Evolutionary conservation across 2,113 vertebrate genomes (phyloP), one percentile per base, ranked within the genome.

Genomic region (Pogona vitticeps): DNA sequence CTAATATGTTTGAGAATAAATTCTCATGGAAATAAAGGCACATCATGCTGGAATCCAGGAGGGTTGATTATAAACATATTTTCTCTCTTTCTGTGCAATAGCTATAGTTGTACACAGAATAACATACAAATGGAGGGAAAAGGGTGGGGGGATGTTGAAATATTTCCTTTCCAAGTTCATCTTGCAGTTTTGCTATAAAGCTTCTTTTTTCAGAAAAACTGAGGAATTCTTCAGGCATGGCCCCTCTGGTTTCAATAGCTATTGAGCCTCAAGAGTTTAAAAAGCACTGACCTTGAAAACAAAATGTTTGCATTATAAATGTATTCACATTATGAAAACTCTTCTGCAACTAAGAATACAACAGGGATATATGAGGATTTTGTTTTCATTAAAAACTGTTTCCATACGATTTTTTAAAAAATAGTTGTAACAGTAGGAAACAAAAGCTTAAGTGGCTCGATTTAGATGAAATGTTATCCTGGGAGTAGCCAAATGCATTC

Each of bases 271-370:
- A 86, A 92, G 94, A 85, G 92, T 93, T 95, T 94, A 94, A 93
- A 94, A 96, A 94, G n/a, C 82, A 68, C 52, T 92, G 92, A 93
- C 94, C 93, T 94, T 94, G 92, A 91, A 95, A 95, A 95, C 93
- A 94, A 96, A 95, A 90, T 82, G 77, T 93, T 95, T 94, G 91
- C 94, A 92, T 92, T 93, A 91, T 94, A 90, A 96, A 94, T 92
- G 90, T 67, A 38, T 88, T 82, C 86, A 88, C 91, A 88, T 71
- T 89, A 78, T 84, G 92, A 91, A 93, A 89, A 93, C 92, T 92
- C 63, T 90, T 94, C 94, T 93, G 0, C 33, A 20, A 23, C 33
- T 73, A 82, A 91, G 88, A 88, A 94, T 92, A 91, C 92, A 90
- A 85, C 17, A 63, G 88, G 1, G 90, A 80, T 2, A 58, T 14